These are phyloP conservation scores for Orthosia incerta DNA, from an alignment of 2,888 invertebrate species.

Conservation along the genomic window DNA sequence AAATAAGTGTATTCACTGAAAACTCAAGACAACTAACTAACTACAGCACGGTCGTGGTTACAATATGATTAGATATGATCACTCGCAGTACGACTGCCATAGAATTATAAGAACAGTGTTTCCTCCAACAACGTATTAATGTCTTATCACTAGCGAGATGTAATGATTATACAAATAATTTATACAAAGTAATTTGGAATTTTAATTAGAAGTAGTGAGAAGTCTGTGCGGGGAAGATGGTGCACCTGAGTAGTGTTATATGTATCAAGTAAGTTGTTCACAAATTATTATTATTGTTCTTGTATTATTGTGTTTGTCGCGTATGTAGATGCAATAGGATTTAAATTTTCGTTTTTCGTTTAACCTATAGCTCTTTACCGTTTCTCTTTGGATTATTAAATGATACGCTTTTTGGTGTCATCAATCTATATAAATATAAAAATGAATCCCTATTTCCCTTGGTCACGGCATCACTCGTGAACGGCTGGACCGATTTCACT, in stretches of 20 bases:
- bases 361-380: not conserved
- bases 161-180: conserved; percentile 35
- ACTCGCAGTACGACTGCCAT: conserved; percentile 47
- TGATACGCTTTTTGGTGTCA: not conserved
- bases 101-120: conserved; percentile 58
- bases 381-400: not conserved
- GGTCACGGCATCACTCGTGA: no score
- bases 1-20: conserved; percentile 41
- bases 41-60: conserved; percentile 63
- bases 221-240: conserved; percentile 45
- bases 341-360: not conserved
- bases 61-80: conserved; percentile 76
- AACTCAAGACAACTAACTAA: conserved; percentile 22
- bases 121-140: conserved; percentile 49
- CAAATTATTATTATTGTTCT: not conserved
- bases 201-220: conserved; percentile 33
- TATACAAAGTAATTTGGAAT: conserved; percentile 47
- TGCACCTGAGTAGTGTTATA: conserved; percentile 52
- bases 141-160: conserved; percentile 54
- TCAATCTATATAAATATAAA: no score
- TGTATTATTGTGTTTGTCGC: not conserved
- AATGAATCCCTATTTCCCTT: no score
- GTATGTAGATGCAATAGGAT: not conserved
- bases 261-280: conserved; percentile 61
- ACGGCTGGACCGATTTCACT: no score